Percentiles rank a stretch among this genome's conserved stretches.
These are phyloP conservation scores for Archilochus colubris DNA, from an alignment of 2,113 vertebrate species.

Conservation along the genomic window DNA sequence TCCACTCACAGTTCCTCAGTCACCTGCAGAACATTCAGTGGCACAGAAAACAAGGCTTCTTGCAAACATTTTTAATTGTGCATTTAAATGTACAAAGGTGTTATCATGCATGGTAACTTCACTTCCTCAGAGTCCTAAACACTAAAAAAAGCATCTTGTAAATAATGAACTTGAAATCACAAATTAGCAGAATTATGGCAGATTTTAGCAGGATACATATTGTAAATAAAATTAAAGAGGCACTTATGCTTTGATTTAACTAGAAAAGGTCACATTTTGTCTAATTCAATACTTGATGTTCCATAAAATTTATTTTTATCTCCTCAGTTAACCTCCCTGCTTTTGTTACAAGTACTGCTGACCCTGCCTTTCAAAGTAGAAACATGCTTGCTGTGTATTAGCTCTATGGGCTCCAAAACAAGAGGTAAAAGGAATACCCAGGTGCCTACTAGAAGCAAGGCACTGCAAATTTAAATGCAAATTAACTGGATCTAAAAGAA, in stretches of 20 bases:
- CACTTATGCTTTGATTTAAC: background rate
- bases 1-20: background rate
- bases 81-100: background rate
- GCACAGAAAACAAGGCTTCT: background rate
- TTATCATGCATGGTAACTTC: background rate
- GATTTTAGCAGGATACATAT: background rate
- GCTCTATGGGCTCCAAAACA: background rate
- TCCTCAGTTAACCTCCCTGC: background rate
- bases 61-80: background rate
- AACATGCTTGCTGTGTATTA: background rate
- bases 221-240: background rate
- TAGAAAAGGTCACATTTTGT: background rate
- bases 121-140: background rate
- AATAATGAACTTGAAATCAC: background rate
- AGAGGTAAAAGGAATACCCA: slow-evolving; percentile 17
- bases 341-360: slow-evolving; percentile 11
- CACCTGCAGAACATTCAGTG: background rate
- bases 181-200: background rate
- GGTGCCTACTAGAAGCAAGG: background rate
- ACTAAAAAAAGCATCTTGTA: background rate
- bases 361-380: slow-evolving; percentile 28
- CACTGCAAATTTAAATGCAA: slow-evolving; percentile 65
- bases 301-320: slow-evolving; percentile 40
- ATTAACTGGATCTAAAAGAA: slow-evolving; percentile 19
- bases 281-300: background rate